These are phyloP conservation scores for Melanchra persicariae DNA, from an alignment of 2,888 invertebrate genomes.

Conservation along the genomic window DNA sequence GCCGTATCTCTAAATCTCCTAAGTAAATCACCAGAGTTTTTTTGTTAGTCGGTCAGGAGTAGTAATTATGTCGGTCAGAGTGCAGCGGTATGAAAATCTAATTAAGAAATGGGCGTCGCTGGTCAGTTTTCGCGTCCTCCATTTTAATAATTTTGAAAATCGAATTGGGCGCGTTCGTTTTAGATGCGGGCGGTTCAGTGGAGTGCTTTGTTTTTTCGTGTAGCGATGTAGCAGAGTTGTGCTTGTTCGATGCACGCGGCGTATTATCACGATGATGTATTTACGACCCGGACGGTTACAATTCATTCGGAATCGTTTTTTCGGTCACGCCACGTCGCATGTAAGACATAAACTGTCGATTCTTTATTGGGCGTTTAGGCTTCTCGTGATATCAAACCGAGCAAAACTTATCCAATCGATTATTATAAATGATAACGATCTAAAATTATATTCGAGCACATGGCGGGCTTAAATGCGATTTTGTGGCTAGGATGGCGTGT, in stretches of 20 bases:
- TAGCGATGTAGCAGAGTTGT: conserved; percentile 70
- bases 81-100: conserved; percentile 89
- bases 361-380: conserved; percentile 84
- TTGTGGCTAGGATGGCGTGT: conserved; percentile 65
- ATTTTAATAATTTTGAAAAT: conserved; percentile 79
- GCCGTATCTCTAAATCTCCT: conserved; percentile 86
- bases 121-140: conserved; percentile 82
- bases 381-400: conserved; percentile 80
- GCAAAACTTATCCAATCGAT: conserved; percentile 78
- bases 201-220: conserved; percentile 71
- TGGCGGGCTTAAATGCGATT: conserved; percentile 70
- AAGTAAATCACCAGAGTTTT: conserved; percentile 89
- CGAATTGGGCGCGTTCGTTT: conserved; percentile 66
- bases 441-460: conserved; percentile 77
- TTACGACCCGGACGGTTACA: conserved; percentile 83
- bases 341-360: conserved; percentile 85
- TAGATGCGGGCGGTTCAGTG: conserved; percentile 55
- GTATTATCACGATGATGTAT: conserved; percentile 88
- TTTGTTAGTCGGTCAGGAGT: conserved; percentile 87
- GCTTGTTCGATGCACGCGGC: conserved; percentile 79
- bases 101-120: conserved; percentile 87
- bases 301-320: conserved; percentile 87
- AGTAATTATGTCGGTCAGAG: conserved; percentile 90
- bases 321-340: conserved; percentile 90
- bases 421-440: conserved; percentile 80